Evolutionary conservation across 1,140 invertebrate species (phyloP), one percentile per base, ranked within the genome.

Genomic region (Vollenhovia emeryi): DNA sequence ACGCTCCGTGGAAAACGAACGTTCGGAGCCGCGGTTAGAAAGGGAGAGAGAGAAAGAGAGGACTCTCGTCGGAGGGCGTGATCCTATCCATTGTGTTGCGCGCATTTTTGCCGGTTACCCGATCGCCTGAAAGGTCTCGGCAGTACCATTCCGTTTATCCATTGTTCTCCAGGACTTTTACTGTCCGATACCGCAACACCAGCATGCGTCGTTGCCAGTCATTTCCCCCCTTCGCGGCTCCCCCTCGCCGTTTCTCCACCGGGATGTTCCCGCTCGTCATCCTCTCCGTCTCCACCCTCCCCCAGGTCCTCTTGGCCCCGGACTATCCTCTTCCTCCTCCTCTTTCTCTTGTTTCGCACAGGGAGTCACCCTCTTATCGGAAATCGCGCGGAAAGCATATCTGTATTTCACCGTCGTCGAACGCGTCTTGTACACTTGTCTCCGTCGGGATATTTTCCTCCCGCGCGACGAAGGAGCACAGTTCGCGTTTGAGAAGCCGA

Each of bases 121-220:
- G 91, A 94, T 94, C 92, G 92, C 89, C 90, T 90, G 91, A 93
- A 94, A 93, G 92, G 91, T 93, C 92, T 92, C 76, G 87, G 83
- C 50, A 89, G 80, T 89, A 89, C 88, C 86, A 90, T 92, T 88
- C 87, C 89, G 89, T 90, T 90, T 91, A 93, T 88, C 93, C 93
- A 93, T 94, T 94, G 93, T 94, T 94, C 90, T 85, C 78, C 71
- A 86, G 15, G 33, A 93, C 90, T 94, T 93, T 94, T 93, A 93
- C 91, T 91, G 92, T 93, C 92, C 83, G 87, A 86, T 86, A 85
- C 50, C 62, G 55, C 62, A 55, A 57, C 33, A 59, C 52, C 30
- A 30, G 33, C 43, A 45, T 71, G 11, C 30, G 13, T 71, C 78
- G 57, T 80, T 86, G 88, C 91, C 91, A 91, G 92, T 94, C 92